A percentile compares a stretch with the other conserved stretches of the same genome.
Evolutionary conservation across 2,888 invertebrate species (phyloP).

Genomic region (Lysandra coridon): DNA sequence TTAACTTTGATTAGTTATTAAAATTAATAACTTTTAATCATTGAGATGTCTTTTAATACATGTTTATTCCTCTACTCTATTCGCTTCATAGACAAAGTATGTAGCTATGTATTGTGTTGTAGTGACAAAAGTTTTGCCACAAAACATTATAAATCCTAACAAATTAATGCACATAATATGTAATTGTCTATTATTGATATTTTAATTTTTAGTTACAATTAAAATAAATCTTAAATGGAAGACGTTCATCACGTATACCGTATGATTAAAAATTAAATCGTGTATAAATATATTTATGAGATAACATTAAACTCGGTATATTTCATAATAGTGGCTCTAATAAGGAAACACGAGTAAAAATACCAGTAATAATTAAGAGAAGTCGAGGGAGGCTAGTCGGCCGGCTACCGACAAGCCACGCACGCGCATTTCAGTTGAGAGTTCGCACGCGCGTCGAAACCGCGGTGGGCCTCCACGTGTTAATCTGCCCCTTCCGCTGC

Average conservation of each 20-base stretch:
- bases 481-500: conserved; percentile 64
- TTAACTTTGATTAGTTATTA: too few relatives aligned
- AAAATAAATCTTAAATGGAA: neutral
- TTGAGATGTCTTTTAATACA: too few relatives aligned
- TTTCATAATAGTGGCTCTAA: neutral
- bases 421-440: conserved; percentile 33
- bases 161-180: too few relatives aligned
- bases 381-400: conserved; percentile 45
- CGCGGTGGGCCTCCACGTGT: conserved; percentile 79
- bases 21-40: too few relatives aligned
- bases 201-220: too few relatives aligned
- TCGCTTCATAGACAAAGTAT: too few relatives aligned
- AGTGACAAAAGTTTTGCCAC: too few relatives aligned
- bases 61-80: too few relatives aligned
- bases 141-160: too few relatives aligned
- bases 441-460: conserved; percentile 58
- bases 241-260: neutral
- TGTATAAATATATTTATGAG: neutral
- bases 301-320: neutral
- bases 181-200: too few relatives aligned
- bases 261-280: neutral
- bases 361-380: conserved; percentile 22
- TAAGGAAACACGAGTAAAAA: neutral
- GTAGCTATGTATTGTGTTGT: too few relatives aligned
- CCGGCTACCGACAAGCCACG: conserved; percentile 34